Conservation (phyloP, 2,797 vertebrate species). For the Sebastolobus alascanus region DNA sequence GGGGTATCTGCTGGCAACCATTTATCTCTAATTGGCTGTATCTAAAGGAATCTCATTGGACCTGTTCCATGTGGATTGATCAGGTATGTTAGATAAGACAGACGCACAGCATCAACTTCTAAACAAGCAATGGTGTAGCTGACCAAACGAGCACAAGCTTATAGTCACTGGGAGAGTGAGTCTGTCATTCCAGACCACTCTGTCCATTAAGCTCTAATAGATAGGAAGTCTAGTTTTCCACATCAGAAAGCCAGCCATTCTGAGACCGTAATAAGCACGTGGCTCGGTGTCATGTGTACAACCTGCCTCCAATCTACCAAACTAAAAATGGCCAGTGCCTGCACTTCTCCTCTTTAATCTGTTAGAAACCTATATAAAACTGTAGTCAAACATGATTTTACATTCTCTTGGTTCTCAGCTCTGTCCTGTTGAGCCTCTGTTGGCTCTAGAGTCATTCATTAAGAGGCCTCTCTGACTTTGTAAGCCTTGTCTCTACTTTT, state of each 20-base stretch:
- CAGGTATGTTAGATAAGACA: slow-evolving; percentile 45
- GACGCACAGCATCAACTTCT: slow-evolving; percentile 33
- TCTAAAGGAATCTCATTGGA: slow-evolving; percentile 41
- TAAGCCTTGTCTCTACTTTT: slow-evolving; percentile 36
- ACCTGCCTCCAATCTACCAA: background rate
- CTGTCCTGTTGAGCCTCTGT: slow-evolving; percentile 39
- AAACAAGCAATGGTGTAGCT: slow-evolving; percentile 51
- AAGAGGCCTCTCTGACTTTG: slow-evolving; percentile 40
- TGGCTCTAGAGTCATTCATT: slow-evolving; percentile 56
- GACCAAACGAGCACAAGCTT: slow-evolving; percentile 25
- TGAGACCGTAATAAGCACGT: slow-evolving; percentile 57
- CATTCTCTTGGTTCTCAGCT: slow-evolving; percentile 16
- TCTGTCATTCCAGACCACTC: slow-evolving; percentile 55
- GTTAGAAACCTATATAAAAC: slow-evolving; percentile 43
- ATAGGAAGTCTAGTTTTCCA: slow-evolving; percentile 63
- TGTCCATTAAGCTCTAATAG: slow-evolving; percentile 68
- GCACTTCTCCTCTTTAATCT: slow-evolving; percentile 25
- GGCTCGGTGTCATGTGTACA: slow-evolving; percentile 47
- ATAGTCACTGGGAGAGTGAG: slow-evolving; percentile 22
- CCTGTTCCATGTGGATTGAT: slow-evolving; percentile 19
- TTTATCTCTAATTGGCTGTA: slow-evolving; percentile 57
- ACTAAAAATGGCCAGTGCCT: background rate
- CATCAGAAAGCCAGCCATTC: slow-evolving; percentile 60
- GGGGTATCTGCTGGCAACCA: slow-evolving; percentile 1
- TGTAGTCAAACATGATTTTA: slow-evolving; percentile 31